A percentile compares a stretch with the other conserved stretches of the same genome.
phyloP scores from a whole-genome alignment of 30 jellyfish, hydroid and myxozoan genomes.

The Catostylus mosaicus region DNA sequence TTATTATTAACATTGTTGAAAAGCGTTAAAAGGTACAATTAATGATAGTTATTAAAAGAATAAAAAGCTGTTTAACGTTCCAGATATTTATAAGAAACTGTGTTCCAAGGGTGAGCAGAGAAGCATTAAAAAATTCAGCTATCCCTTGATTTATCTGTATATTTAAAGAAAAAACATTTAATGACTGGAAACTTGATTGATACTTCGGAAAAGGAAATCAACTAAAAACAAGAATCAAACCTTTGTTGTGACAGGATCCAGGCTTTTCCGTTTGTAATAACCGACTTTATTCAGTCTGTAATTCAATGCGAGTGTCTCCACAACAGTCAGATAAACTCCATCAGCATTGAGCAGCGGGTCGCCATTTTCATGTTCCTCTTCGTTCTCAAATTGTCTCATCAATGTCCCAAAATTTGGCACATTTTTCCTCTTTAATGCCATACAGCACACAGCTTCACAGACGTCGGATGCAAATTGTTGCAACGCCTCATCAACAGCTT shows the following conservation, averaged over 20 bases:
- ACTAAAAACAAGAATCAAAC: slow-evolving; percentile 27
- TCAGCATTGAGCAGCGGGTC: slow-evolving; percentile 94
- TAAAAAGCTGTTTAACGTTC: too few relatives aligned
- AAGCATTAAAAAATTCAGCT: too few relatives aligned
- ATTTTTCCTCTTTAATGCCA: slow-evolving; percentile 94
- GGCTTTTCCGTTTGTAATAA: slow-evolving; percentile 66
- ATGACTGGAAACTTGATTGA: too few relatives aligned
- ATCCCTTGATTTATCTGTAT: too few relatives aligned
- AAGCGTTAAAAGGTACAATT: too few relatives aligned
- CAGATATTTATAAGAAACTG: too few relatives aligned
- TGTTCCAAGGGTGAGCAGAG: too few relatives aligned
- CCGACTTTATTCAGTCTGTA: slow-evolving; percentile 73
- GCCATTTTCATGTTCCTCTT: slow-evolving; percentile 58
- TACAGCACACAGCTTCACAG: slow-evolving; percentile 98
- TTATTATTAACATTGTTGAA: too few relatives aligned
- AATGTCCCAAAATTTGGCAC: slow-evolving; percentile 98
- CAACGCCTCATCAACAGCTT: slow-evolving; percentile 91
- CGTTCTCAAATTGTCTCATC: slow-evolving; percentile 61
- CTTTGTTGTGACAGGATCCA: slow-evolving; percentile 68
- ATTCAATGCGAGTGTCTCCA: slow-evolving; percentile 72
- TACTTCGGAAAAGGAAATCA: not conserved
- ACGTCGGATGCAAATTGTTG: slow-evolving; percentile 98
- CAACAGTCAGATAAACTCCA: slow-evolving; percentile 92
- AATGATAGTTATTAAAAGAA: too few relatives aligned
- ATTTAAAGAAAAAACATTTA: too few relatives aligned